A percentile compares a stretch with the other conserved stretches of the same genome.
Conservation (phyloP, 2,888 invertebrate genomes). For the Erpobdella octoculata region DNA sequence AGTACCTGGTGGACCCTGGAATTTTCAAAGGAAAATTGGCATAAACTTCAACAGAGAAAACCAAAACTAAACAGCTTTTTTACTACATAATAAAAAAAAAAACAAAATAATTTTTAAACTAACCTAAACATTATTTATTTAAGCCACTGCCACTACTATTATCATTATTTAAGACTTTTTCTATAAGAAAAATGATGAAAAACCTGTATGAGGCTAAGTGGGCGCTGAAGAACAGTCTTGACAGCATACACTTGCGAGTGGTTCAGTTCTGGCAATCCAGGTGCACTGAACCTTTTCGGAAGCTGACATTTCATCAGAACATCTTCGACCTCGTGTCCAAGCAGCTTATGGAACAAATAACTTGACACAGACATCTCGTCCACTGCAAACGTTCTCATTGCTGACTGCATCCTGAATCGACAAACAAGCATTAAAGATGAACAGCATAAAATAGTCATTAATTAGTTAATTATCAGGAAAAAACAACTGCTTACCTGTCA, state of each 20-base stretch:
- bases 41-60: too few relatives aligned
- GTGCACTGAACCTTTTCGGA: constrained; percentile 93
- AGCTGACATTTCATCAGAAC: constrained; percentile 80
- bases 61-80: neutral
- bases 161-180: neutral
- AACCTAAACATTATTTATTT: neutral
- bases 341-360: constrained; percentile 86
- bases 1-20: constrained; percentile 76
- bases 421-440: neutral
- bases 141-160: neutral
- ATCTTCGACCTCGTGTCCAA: constrained; percentile 75
- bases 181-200: neutral
- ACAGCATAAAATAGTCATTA: neutral
- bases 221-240: constrained; percentile 90
- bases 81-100: neutral
- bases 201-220: constrained; percentile 88
- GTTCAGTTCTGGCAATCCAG: constrained; percentile 92
- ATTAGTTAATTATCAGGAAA: neutral
- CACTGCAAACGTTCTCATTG: constrained; percentile 85
- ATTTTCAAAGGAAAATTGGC: neutral
- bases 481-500: constrained; percentile 61
- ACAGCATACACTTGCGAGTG: constrained; percentile 93
- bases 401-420: constrained; percentile 75
- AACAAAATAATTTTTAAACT: neutral
- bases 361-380: constrained; percentile 93